Evolutionary conservation across 2,888 invertebrate genomes (phyloP), one percentile per base, ranked within the genome.

Genomic region (Rhagophthalmus giganteus): DNA sequence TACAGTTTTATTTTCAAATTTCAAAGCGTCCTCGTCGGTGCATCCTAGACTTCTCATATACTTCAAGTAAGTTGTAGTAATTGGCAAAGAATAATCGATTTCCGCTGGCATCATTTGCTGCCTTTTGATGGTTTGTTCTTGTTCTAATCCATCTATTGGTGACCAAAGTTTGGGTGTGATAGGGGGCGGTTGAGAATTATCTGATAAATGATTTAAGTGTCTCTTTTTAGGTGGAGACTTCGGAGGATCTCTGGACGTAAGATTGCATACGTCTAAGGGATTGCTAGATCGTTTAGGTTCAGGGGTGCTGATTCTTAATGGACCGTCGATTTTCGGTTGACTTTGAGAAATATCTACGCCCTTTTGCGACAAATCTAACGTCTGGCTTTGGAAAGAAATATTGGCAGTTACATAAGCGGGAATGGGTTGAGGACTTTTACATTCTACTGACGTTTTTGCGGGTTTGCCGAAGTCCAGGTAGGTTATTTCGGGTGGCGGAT

Each of bases 31-130:
- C 65, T 82, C 80, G 70, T 83, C 81, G 67, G 79, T 74, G 63
- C 83, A 74, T 47, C 84, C 85, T 74, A 90, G 78, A 72, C 81
- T 87, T 70, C 88, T 80, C 79, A 90, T 90, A 68, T 90, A 85
- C 72, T 90, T 90, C 74, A 94, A 78, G 76, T 93, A 93, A 24
- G 91, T 89, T 40, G 92, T 91, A 34, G 93, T 94, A 62, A 93
- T 92, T 33, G 94, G 93, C 66, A 93, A 83, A 67, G 88, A 89
- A 78, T 87, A 89, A 76, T 90, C 90, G 59, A 88, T 83, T 52
- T 82, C 81, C 16, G 78, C 79, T 14, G 76, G 66, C 59, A 70
- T 67, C 45, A 73, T 58, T 32, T 66, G 44, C 51, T 53, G 61
- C 42, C 59, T 56, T 38, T 59, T 51, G 42, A 59, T 55, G 27